Evolutionary conservation across 1,140 invertebrate genomes (phyloP).

Genomic region (Araneus ventricosus): DNA sequence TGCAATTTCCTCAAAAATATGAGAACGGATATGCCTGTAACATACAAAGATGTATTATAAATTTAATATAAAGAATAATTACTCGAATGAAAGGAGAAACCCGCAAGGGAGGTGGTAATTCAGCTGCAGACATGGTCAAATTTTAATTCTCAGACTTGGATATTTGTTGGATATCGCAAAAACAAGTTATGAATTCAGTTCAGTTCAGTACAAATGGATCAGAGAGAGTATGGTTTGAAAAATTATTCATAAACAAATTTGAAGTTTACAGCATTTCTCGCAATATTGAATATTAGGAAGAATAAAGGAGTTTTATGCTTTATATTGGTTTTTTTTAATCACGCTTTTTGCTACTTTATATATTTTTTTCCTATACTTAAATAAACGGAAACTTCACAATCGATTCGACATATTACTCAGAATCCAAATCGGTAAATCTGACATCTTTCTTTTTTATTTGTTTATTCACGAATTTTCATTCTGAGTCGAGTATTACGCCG

Average conservation of each 20-base stretch:
- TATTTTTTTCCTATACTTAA: no score
- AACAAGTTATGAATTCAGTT: not conserved
- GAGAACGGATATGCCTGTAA: not conserved
- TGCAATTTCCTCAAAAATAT: not conserved
- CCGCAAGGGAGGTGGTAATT: slow-evolving; percentile 50
- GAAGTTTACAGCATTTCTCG: no score
- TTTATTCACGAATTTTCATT: slow-evolving; percentile 4
- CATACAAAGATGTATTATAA: not conserved
- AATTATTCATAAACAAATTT: not conserved
- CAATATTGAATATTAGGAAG: no score
- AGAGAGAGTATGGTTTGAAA: no score
- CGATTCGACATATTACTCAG: not conserved
- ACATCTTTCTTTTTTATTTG: not conserved
- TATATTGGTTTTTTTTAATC: no score
- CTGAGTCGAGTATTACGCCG: not conserved
- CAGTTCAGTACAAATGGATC: no score
- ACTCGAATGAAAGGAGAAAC: slow-evolving; percentile 66
- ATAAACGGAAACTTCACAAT: not conserved
- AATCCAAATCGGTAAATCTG: not conserved
- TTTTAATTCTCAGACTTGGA: not conserved
- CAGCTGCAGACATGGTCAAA: slow-evolving; percentile 25
- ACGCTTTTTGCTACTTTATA: no score
- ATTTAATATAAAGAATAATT: not conserved
- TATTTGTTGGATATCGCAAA: not conserved
- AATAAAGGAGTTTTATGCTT: no score